Conservation (phyloP, 2,113 vertebrate genomes). For the Hypanus sabinus region DNA sequence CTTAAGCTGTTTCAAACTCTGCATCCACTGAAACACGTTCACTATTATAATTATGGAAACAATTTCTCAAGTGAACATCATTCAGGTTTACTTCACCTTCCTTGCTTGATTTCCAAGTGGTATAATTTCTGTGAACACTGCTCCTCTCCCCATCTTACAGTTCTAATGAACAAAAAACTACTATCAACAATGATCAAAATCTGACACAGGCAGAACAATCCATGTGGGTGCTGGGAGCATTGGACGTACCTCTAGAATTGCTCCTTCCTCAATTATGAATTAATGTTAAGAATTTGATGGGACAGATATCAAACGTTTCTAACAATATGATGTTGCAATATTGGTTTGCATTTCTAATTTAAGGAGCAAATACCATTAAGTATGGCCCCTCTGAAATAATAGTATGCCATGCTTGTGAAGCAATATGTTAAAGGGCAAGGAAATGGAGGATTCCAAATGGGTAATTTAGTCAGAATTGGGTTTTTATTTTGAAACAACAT, state of each 20-base stretch:
- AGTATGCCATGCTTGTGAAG: too few relatives aligned
- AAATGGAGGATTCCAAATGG: neutral
- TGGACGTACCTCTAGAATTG: neutral
- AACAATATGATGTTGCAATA: neutral
- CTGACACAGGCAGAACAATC: neutral
- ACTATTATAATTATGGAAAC: neutral
- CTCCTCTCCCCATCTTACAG: neutral
- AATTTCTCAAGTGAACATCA: neutral
- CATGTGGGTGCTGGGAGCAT: neutral
- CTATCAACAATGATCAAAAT: neutral
- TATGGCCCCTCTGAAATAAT: neutral
- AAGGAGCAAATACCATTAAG: neutral
- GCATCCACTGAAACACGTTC: neutral
- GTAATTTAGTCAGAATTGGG: neutral
- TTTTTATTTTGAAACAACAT: too few relatives aligned
- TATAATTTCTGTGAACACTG: neutral
- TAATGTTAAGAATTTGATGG: neutral
- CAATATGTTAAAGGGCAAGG: neutral
- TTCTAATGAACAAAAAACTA: neutral
- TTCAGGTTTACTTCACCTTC: neutral
- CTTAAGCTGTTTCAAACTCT: neutral
- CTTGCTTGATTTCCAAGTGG: neutral
- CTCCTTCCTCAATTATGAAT: neutral
- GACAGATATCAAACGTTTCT: neutral
- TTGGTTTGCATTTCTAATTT: neutral